Evolutionary conservation across 2,797 vertebrate genomes (phyloP).

Genomic region (Malurus leucopterus): DNA sequence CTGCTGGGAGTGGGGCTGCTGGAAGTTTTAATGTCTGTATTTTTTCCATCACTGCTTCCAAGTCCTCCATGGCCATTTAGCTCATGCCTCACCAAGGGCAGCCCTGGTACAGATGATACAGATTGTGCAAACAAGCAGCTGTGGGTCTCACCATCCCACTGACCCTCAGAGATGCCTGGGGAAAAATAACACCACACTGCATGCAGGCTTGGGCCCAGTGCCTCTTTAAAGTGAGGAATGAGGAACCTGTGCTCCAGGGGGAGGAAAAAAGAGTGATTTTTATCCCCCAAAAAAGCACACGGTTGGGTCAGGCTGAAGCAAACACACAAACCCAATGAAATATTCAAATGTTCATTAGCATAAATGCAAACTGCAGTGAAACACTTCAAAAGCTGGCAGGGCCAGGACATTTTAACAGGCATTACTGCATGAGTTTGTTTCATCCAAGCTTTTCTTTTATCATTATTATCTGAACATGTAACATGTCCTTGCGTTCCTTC

Average conservation of each 20-base stretch:
- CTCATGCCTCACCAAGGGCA: neutral
- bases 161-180: neutral
- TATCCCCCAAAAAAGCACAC: neutral
- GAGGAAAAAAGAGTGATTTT: neutral
- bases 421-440: neutral
- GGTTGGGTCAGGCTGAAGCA: neutral
- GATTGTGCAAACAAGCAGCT: neutral
- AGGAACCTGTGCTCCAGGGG: neutral
- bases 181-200: neutral
- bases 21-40: neutral
- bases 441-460: neutral
- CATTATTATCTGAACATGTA: neutral
- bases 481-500: neutral
- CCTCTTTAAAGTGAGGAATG: neutral
- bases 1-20: neutral
- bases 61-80: neutral
- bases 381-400: neutral
- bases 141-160: neutral
- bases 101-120: neutral
- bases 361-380: neutral
- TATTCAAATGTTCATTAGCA: neutral
- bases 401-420: neutral
- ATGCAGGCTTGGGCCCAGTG: neutral
- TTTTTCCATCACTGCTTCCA: neutral
- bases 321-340: neutral